Evolutionary conservation across 2,113 vertebrate species (phyloP).

Genomic region (Mungos mungo): DNA sequence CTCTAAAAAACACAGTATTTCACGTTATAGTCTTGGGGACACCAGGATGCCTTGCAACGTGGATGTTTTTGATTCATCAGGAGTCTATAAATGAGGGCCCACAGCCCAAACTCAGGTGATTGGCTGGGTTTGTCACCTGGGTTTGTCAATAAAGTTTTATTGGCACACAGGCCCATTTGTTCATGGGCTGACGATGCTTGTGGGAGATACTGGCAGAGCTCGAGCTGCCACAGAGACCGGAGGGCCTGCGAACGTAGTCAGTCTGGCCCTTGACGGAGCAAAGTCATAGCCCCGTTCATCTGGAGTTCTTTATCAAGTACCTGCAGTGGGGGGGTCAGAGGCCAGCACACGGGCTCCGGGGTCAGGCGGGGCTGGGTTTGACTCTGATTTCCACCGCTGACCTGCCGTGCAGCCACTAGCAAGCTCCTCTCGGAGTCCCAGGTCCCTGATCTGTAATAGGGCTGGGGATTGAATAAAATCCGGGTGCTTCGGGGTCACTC

Average conservation of each 20-base stretch:
- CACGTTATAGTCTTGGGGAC: not conserved
- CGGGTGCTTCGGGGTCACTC: not conserved
- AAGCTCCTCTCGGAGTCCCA: not conserved
- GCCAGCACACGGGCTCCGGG: not conserved
- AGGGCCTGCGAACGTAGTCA: rapidly evolving
- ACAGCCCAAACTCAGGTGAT: not conserved
- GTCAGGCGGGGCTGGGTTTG: not conserved
- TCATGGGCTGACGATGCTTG: rapidly evolving
- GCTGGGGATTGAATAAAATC: not conserved
- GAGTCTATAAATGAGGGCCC: not conserved
- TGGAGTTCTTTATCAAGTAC: not conserved
- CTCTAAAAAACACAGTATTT: not conserved
- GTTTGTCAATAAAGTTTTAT: not conserved
- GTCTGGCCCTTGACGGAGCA: not conserved
- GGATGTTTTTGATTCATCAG: not conserved
- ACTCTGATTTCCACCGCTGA: not conserved
- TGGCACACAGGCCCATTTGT: not conserved
- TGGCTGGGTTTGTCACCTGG: not conserved
- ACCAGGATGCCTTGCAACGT: not conserved
- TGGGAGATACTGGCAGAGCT: too few relatives aligned
- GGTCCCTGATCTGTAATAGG: not conserved
- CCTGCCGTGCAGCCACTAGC: not conserved
- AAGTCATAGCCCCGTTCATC: too few relatives aligned
- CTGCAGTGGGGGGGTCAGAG: not conserved
- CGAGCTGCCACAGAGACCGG: not conserved